These are phyloP conservation scores for Galerucella calmariensis DNA, from an alignment of 2,888 invertebrate species.

Conservation along the genomic window DNA sequence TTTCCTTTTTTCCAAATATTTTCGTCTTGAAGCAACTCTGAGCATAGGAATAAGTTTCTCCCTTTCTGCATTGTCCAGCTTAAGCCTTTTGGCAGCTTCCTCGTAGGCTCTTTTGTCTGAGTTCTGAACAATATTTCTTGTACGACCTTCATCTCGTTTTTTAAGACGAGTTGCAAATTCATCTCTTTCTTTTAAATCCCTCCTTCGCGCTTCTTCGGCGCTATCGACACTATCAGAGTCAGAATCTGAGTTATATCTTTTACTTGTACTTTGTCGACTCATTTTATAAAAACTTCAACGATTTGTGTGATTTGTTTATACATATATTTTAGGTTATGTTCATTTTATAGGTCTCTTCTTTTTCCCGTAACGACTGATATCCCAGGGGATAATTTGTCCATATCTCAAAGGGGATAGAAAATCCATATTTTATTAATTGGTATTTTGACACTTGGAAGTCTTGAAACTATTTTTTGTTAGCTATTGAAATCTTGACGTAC, in stretches of 20 bases:
- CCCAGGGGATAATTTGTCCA: neutral
- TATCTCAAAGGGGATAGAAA: no score
- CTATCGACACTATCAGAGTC: conserved; percentile 74
- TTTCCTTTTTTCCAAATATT: conserved; percentile 95
- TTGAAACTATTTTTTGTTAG: no score
- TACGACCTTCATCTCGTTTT: conserved; percentile 88
- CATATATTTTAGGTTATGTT: neutral
- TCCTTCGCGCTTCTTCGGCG: conserved; percentile 81
- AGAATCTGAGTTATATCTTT: conserved; percentile 68
- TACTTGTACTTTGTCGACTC: conserved; percentile 60
- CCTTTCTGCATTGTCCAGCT: conserved; percentile 86
- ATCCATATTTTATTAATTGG: no score
- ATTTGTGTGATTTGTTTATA: neutral
- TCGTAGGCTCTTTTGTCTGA: conserved; percentile 78
- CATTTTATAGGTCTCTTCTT: neutral
- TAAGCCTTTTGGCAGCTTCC: conserved; percentile 91
- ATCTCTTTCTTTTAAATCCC: conserved; percentile 92
- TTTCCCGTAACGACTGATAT: no score
- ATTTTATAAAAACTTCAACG: conserved; percentile 35
- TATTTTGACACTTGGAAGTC: no score
- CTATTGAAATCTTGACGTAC: no score
- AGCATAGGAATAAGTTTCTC: conserved; percentile 89
- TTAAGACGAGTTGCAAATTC: conserved; percentile 91
- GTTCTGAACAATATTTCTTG: conserved; percentile 80
- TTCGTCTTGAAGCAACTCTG: conserved; percentile 89